Evolutionary conservation across 1,140 invertebrate species (phyloP).

Genomic region (Leptopilina boulardi): DNA sequence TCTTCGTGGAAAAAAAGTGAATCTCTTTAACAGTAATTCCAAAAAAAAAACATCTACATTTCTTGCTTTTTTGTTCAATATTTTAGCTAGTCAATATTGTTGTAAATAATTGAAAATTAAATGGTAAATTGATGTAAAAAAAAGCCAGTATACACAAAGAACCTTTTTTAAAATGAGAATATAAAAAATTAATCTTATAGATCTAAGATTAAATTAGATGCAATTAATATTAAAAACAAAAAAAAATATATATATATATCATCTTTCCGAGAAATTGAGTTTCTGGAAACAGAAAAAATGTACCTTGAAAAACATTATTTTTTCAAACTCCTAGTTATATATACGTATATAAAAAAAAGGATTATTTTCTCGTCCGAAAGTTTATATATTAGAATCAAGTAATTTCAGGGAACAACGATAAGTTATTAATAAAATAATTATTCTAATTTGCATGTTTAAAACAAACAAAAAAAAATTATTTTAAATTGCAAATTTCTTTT

Average conservation of each 20-base stretch:
- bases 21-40: not conserved
- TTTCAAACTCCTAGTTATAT: conserved; percentile 13
- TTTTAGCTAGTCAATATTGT: no score
- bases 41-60: no score
- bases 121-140: no score
- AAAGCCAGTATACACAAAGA: no score
- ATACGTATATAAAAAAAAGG: not conserved
- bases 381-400: not conserved
- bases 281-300: not conserved
- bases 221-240: not conserved
- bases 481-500: not conserved
- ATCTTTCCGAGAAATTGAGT: not conserved
- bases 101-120: no score
- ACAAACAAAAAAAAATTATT: not conserved
- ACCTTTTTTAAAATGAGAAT: conserved; percentile 14
- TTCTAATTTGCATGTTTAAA: not conserved
- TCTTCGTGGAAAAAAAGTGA: not conserved
- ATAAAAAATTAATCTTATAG: not conserved
- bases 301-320: conserved; percentile 7
- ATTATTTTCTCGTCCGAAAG: not conserved
- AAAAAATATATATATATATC: no score
- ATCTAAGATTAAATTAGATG: conserved; percentile 6
- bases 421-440: not conserved
- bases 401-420: conserved; percentile 19
- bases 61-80: no score